A percentile compares a stretch with the other conserved stretches of the same genome.
These are phyloP conservation scores for Clarias laeviceps DNA, from an alignment of 2,797 vertebrate species.

Conservation along the genomic window DNA sequence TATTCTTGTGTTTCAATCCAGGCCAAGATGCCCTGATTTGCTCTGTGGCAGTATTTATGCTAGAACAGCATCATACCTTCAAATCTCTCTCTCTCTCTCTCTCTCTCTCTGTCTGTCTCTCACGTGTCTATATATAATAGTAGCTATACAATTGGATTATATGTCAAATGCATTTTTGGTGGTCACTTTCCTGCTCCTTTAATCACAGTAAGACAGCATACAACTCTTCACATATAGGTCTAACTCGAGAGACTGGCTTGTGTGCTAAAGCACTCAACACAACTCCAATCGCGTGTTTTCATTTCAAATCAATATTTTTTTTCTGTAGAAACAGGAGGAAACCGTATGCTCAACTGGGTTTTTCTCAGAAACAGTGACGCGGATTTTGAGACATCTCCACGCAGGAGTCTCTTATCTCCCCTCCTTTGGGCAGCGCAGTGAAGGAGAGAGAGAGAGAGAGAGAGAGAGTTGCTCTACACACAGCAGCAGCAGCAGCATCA, in stretches of 20 bases:
- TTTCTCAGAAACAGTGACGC: constrained; percentile 16
- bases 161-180: background rate
- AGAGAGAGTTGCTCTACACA: constrained; percentile 5
- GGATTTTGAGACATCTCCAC: constrained; percentile 10
- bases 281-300: background rate
- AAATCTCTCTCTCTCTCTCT: background rate
- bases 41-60: background rate
- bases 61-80: background rate
- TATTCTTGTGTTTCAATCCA: constrained; percentile 3
- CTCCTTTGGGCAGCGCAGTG: constrained; percentile 41
- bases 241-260: background rate
- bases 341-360: background rate
- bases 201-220: background rate
- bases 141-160: background rate
- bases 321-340: background rate
- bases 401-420: constrained; percentile 36
- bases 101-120: background rate
- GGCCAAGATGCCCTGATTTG: background rate
- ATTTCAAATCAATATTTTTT: background rate
- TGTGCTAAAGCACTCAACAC: background rate
- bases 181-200: background rate
- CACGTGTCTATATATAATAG: background rate
- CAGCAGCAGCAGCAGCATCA: constrained; percentile 55
- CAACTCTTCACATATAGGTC: background rate
- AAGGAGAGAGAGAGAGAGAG: constrained; percentile 22